Evolutionary conservation across 2,888 invertebrate species (phyloP).

Genomic region (Xiphydria camelus): DNA sequence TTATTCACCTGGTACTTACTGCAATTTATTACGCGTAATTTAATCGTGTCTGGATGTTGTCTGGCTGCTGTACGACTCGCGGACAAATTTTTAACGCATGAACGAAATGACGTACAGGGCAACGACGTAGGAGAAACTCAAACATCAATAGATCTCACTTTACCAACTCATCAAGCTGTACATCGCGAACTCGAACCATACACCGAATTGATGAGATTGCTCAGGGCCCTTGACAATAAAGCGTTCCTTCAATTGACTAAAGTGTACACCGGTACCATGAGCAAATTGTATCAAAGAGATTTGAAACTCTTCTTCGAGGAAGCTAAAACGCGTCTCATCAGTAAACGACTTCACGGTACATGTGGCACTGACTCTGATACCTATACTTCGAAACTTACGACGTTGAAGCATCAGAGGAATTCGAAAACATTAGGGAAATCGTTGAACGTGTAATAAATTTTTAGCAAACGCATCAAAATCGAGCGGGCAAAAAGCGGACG

Average conservation of each 20-base stretch:
- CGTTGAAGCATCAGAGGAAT: too few relatives aligned
- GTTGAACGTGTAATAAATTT: background rate
- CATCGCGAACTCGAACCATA: constrained; percentile 87
- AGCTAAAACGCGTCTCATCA: constrained; percentile 59
- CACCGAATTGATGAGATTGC: constrained; percentile 89
- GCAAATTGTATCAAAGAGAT: constrained; percentile 88
- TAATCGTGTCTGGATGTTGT: background rate
- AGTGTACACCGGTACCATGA: constrained; percentile 81
- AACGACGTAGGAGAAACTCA: constrained; percentile 71
- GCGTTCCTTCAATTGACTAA: constrained; percentile 80
- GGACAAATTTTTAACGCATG: background rate
- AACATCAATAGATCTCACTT: constrained; percentile 61
- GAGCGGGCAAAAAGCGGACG: constrained; percentile 47
- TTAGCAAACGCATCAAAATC: constrained; percentile 45
- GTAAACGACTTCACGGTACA: constrained; percentile 41
- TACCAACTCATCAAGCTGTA: constrained; percentile 78
- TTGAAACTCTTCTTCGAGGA: constrained; percentile 77
- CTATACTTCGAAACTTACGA: too few relatives aligned
- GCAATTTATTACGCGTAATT: background rate
- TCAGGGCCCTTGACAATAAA: constrained; percentile 82
- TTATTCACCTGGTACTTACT: constrained; percentile 78
- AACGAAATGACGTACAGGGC: constrained; percentile 52
- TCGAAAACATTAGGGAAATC: too few relatives aligned
- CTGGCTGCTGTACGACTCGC: background rate
- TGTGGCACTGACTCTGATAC: too few relatives aligned